Base-by-base conservation (phyloP, 2,888 invertebrate genomes). In the Apamea sordens region DNA sequence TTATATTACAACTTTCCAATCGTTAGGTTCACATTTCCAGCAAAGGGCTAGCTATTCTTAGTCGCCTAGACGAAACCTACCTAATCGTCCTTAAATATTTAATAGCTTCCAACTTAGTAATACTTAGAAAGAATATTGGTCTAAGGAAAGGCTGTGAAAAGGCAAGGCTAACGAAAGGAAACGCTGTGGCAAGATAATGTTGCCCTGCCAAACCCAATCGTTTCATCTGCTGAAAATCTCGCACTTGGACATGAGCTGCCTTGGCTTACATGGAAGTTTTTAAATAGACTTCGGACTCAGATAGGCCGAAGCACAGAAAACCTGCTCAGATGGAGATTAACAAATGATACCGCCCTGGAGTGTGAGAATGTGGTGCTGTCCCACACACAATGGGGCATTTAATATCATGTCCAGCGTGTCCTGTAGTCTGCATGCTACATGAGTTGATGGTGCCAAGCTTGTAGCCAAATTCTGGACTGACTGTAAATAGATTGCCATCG, bases 101-200 rank as follows among this genome's bases (percentile, higher is more conserved):
- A 28, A 50, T 15, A 32, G 7, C 41, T 10, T 21, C 59, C 15
- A 61, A 65, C n/a, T 50, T 63, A 13, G 41, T 13, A 36, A n/a
- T 78, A 59, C 41, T 6, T 32, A 32, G 47, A 61, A 78, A 44
- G n/a, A 36, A 47, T 47, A 36, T 28, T 79, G 56, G 0, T 10
- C 3, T 24, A 24, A 56, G 24, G 53, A 56, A 24, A 21, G 0
- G 53, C 7, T 53, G 32, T 32, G 32, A 32, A 32, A 32, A 32
- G 32, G 32, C 32, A 32, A 32, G 32, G 32, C 2, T 32, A 32
- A 32, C 2, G 32, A 32, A 32, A 32, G 32, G 2, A 32, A 10
- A 56, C 10, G 53, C 53, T 24, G 24, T 24, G 53, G 3, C 24
- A 24, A 24, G 53, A 56, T 56, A 56, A 2, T 2, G 21, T 8